Evolutionary conservation across 1,140 invertebrate genomes (phyloP), one percentile per base, ranked within the genome.

Genomic region (Drosophila ananassae): DNA sequence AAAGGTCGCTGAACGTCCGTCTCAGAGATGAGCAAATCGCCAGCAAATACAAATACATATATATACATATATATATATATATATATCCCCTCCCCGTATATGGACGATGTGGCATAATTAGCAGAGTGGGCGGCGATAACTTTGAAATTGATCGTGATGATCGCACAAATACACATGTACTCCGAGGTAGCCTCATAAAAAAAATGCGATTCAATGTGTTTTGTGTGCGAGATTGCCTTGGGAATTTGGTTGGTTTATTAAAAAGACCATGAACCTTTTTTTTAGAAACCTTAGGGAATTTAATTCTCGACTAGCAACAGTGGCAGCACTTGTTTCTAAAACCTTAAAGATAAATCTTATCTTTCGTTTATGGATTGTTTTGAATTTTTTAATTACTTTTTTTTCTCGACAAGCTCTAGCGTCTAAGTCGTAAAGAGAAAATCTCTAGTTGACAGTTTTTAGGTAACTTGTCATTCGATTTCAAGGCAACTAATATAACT

Each of bases 1-100:
- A 87, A 85, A 87, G 82, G 82, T 87, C 82, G 77, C 61, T 87
- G 83, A 81, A 82, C 82, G 78, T 62, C 59, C 51, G 83, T 73
- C 74, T 75, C 50, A 56, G 51, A 75, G 72, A 75, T 75, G 72
- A 66, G 61, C 53, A 67, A 60, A 52, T 62, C 30, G 28, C 25
- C 62, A 64, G 47, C 21, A 17, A 17, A 17, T 17, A 17, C 17
- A 17, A 17, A 17, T 17, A 17, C 17, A 17, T 17, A 17, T 17
- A 17, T 17, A 17, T 17, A 17, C 17, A 17, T 17, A 17, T 17
- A 17, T 17, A 17, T 17, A 1, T 55, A 44, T 53, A 54, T 30
- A 30, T 54, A 61, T 47, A 76, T 39, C 25, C n/a, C 46, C 34
- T 41, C 51, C 50, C 68, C 74, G 61, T 82, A 81, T 67, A 69